Conservation (phyloP, 2,888 invertebrate genomes). For the Micoletzkya japonica region DNA sequence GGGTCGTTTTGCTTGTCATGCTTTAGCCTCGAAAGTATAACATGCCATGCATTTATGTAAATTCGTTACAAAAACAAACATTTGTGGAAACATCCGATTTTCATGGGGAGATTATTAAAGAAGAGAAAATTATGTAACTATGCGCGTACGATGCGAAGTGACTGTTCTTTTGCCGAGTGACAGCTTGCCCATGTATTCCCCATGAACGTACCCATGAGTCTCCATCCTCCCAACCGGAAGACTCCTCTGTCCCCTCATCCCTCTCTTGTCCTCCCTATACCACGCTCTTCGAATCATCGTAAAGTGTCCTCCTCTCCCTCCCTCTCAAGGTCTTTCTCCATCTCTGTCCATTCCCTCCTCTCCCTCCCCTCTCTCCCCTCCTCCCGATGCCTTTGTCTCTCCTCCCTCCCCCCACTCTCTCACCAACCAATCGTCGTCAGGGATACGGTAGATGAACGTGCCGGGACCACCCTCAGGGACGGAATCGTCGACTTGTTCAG, state of each 20-base stretch:
- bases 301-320: background rate
- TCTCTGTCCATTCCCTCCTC: background rate
- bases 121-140: too few relatives aligned
- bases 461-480: background rate
- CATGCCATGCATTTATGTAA: too few relatives aligned
- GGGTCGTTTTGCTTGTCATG: too few relatives aligned
- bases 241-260: background rate
- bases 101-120: too few relatives aligned
- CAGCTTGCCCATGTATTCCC: too few relatives aligned
- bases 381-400: background rate
- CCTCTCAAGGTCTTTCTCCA: slow-evolving; percentile 1
- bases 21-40: too few relatives aligned
- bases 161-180: too few relatives aligned
- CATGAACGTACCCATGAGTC: too few relatives aligned
- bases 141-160: too few relatives aligned
- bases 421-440: slow-evolving; percentile 11
- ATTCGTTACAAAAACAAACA: too few relatives aligned
- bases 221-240: background rate
- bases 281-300: slow-evolving; percentile 8
- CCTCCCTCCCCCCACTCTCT: slow-evolving; percentile 8
- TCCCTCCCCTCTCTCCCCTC: slow-evolving; percentile 3
- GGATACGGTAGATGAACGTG: slow-evolving; percentile 28
- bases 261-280: background rate
- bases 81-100: too few relatives aligned
- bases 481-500: slow-evolving; percentile 5